phyloP scores from a whole-genome alignment of 2,113 vertebrate genomes.

The Oceanites oceanicus region DNA sequence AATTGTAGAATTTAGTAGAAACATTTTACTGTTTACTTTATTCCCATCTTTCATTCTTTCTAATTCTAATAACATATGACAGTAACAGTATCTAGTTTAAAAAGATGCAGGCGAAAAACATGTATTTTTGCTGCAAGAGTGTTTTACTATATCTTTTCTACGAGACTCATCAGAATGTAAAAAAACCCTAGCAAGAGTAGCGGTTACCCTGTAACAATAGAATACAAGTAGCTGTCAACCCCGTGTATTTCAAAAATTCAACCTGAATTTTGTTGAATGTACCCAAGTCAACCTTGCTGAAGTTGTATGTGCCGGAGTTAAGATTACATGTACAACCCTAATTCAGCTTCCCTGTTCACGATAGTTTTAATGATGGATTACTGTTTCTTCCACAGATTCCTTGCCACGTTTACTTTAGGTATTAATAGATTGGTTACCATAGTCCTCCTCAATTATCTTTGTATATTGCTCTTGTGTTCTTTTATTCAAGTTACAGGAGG shows the following conservation, averaged over 20 bases:
- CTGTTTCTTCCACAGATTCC: not conserved
- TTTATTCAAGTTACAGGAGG: not conserved
- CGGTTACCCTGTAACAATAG: not conserved
- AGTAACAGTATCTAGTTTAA: not conserved
- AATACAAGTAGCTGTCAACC: not conserved
- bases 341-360: not conserved
- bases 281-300: not conserved
- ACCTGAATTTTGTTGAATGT: not conserved
- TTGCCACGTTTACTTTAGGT: not conserved
- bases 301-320: not conserved
- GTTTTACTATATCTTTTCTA: not conserved
- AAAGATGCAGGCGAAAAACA: fast-evolving
- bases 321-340: not conserved
- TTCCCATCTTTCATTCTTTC: not conserved
- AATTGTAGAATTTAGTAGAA: not conserved
- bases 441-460: not conserved
- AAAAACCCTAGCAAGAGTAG: not conserved
- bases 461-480: not conserved
- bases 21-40: not conserved
- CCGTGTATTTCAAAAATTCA: not conserved
- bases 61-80: not conserved
- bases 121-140: not conserved
- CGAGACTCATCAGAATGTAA: not conserved
- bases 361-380: not conserved
- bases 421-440: not conserved